These are phyloP conservation scores for Gordius sp. DNA, from an alignment of 2,888 invertebrate genomes.

Conservation along the genomic window DNA sequence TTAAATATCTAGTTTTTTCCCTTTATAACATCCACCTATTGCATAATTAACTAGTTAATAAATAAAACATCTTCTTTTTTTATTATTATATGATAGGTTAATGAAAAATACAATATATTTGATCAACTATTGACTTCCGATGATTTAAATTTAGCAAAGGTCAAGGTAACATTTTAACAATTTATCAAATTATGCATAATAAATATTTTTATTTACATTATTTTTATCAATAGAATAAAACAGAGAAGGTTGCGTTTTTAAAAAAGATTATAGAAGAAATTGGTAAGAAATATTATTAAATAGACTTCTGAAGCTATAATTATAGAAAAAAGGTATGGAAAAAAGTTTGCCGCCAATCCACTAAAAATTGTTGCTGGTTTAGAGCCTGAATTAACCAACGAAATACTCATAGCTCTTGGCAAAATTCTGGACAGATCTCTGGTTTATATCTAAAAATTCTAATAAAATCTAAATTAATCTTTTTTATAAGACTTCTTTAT, in stretches of 20 bases:
- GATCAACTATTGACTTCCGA: slow-evolving; percentile 51
- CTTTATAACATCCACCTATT: too few relatives aligned
- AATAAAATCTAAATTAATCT: too few relatives aligned
- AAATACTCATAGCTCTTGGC: slow-evolving; percentile 54
- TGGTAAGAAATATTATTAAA: neutral
- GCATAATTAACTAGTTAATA: too few relatives aligned
- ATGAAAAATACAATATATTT: slow-evolving; percentile 31
- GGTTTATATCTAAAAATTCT: too few relatives aligned
- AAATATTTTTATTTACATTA: neutral
- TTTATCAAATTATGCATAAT: too few relatives aligned
- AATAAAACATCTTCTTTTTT: neutral
- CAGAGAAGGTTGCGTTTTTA: slow-evolving; percentile 57
- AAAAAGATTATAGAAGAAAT: slow-evolving; percentile 50
- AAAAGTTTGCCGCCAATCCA: slow-evolving; percentile 44
- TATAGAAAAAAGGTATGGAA: slow-evolving; percentile 38
- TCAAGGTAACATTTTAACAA: slow-evolving; percentile 40
- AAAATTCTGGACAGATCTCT: neutral
- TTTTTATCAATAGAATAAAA: slow-evolving; percentile 36
- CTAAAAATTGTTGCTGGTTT: slow-evolving; percentile 83
- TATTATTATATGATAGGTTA: neutral
- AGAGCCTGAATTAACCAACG: slow-evolving; percentile 73
- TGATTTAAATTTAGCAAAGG: slow-evolving; percentile 58
- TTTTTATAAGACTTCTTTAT: too few relatives aligned
- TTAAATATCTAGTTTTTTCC: too few relatives aligned
- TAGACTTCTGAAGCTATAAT: neutral